A percentile compares a stretch with the other conserved stretches of the same genome.
phyloP scores from a whole-genome alignment of 2,113 vertebrate genomes.

The Odontesthes bonariensis region DNA sequence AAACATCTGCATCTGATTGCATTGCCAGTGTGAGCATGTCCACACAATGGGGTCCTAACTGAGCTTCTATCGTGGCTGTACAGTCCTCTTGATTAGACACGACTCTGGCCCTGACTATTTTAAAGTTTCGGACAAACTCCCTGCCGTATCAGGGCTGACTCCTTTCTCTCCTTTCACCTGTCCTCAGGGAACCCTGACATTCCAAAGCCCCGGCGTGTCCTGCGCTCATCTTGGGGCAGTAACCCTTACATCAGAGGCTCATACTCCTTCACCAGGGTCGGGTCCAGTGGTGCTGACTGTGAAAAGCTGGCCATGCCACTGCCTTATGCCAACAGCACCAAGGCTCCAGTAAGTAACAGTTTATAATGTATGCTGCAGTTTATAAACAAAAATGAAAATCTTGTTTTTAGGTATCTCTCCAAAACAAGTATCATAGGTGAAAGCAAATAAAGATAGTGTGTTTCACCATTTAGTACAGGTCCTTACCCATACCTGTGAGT shows the following conservation, averaged over 20 bases:
- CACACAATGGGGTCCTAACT: neutral
- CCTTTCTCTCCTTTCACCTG: neutral
- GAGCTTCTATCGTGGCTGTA: neutral
- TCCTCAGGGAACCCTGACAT: slow-evolving; percentile 94
- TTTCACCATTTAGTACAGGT: neutral
- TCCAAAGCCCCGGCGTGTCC: slow-evolving; percentile 94
- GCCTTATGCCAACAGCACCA: slow-evolving; percentile 94
- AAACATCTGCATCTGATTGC: neutral
- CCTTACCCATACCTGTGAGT: neutral
- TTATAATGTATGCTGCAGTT: too few relatives aligned
- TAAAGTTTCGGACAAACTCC: neutral
- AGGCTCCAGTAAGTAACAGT: slow-evolving; percentile 87
- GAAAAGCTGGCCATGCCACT: slow-evolving; percentile 94
- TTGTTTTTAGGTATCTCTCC: neutral
- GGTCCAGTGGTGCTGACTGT: slow-evolving; percentile 93
- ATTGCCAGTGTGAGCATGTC: neutral
- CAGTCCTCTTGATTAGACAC: neutral
- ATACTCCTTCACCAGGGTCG: slow-evolving; percentile 97
- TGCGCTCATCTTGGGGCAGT: slow-evolving; percentile 97
- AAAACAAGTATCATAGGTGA: too few relatives aligned
- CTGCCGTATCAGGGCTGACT: neutral
- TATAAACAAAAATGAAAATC: neutral
- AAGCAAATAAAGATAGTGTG: too few relatives aligned
- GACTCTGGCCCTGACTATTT: neutral
- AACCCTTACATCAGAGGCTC: slow-evolving; percentile 95